These are phyloP conservation scores for Melanotaenia pygmaea DNA, from an alignment of 2,797 vertebrate genomes.

Conservation along the genomic window DNA sequence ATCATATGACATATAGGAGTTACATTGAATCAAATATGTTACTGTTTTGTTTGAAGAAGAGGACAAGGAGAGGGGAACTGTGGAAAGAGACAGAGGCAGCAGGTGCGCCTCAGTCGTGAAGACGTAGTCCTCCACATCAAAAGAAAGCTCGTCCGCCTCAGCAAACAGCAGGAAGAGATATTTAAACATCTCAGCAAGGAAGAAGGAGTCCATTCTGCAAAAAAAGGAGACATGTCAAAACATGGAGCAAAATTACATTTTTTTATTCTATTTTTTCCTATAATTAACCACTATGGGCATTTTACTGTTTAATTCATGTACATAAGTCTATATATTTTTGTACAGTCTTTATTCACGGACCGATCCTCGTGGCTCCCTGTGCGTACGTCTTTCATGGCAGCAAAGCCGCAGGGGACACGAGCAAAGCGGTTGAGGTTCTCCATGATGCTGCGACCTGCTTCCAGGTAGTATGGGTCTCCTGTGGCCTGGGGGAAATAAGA, in stretches of 20 bases:
- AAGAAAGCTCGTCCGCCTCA: conserved; percentile 91
- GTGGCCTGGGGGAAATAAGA: conserved; percentile 85
- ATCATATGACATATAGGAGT: neutral
- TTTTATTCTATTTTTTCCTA: neutral
- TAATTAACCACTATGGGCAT: neutral
- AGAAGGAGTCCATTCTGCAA: conserved; percentile 97
- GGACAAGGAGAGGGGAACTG: conserved; percentile 77
- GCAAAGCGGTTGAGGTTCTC: conserved; percentile 98
- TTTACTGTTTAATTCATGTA: neutral
- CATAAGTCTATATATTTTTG: neutral
- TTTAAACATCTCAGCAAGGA: conserved; percentile 99
- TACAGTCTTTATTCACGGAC: conserved; percentile 73
- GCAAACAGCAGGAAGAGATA: conserved; percentile 97
- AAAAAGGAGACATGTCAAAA: neutral
- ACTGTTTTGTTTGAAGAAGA: conserved; percentile 74
- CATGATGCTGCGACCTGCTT: conserved; percentile 96
- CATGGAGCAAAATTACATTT: neutral
- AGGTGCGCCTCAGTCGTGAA: conserved; percentile 99
- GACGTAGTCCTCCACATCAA: conserved; percentile 96
- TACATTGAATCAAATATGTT: neutral
- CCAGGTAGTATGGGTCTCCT: conserved; percentile 96
- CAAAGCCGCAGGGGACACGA: conserved; percentile 97
- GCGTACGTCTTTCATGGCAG: conserved; percentile 98
- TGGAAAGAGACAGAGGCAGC: conserved; percentile 94
- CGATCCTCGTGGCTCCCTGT: conserved; percentile 98